Evolutionary conservation across 2,888 invertebrate species (phyloP).

Genomic region (Abrostola tripartita): DNA sequence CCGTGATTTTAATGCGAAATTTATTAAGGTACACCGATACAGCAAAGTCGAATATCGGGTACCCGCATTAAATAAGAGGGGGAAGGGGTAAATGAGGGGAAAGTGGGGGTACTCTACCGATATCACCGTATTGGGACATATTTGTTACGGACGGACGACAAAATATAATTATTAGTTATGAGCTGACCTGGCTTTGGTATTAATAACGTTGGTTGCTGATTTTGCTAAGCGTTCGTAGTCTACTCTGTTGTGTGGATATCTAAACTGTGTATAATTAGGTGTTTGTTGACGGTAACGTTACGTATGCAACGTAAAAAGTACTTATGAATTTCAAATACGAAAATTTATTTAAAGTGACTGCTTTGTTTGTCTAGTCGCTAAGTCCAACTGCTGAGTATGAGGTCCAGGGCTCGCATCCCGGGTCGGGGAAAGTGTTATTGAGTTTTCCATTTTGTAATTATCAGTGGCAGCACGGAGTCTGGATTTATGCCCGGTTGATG

Average conservation of each 20-base stretch:
- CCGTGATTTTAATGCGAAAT: conserved; percentile 54
- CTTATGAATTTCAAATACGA: too few relatives aligned
- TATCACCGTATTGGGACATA: conserved; percentile 59
- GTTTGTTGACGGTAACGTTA: background rate
- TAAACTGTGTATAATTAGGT: background rate
- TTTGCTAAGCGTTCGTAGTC: conserved; percentile 41
- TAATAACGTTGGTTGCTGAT: conserved; percentile 49
- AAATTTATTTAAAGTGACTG: too few relatives aligned
- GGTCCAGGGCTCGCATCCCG: too few relatives aligned
- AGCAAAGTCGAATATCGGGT: conserved; percentile 55
- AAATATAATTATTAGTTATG: conserved; percentile 59
- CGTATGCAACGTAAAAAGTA: too few relatives aligned
- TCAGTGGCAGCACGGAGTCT: too few relatives aligned
- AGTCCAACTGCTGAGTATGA: too few relatives aligned
- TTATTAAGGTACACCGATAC: conserved; percentile 58
- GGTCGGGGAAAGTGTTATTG: too few relatives aligned
- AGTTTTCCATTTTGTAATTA: too few relatives aligned
- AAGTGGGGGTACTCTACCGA: conserved; percentile 44
- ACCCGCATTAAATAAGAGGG: conserved; percentile 51
- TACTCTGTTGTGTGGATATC: conserved; percentile 10
- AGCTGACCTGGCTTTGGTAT: conserved; percentile 40
- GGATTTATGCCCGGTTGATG: too few relatives aligned
- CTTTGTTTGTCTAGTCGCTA: too few relatives aligned
- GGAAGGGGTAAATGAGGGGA: conserved; percentile 13
- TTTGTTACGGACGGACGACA: conserved; percentile 58